Conservation (phyloP, 2,888 invertebrate genomes). For the Phragmatobia fuliginosa region DNA sequence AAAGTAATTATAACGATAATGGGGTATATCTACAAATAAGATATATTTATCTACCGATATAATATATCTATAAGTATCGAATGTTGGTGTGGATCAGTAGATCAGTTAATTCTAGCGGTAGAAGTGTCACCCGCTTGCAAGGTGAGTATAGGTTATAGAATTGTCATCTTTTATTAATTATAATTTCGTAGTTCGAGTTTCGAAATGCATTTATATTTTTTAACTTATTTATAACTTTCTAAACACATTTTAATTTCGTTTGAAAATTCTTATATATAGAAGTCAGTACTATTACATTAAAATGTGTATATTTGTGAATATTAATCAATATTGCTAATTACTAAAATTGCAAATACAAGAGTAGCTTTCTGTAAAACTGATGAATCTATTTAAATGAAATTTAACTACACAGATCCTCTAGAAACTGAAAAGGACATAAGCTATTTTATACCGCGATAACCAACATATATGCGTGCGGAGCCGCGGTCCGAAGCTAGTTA, state of each 20-base stretch:
- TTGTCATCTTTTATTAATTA: not conserved
- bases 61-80: conserved; percentile 11
- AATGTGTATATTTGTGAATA: too few relatives aligned
- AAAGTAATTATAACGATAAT: conserved; percentile 14
- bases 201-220: not conserved
- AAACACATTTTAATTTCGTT: not conserved
- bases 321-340: too few relatives aligned
- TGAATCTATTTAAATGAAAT: too few relatives aligned
- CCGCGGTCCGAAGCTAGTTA: too few relatives aligned
- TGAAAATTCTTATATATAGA: not conserved
- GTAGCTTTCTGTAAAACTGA: too few relatives aligned
- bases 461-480: too few relatives aligned
- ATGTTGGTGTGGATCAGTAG: conserved; percentile 4
- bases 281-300: not conserved
- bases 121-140: conserved; percentile 1
- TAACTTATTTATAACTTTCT: not conserved
- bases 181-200: not conserved
- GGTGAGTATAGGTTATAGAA: conserved; percentile 12
- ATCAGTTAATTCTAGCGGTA: conserved; percentile 7
- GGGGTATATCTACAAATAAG: conserved; percentile 5
- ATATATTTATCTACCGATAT: conserved; percentile 17
- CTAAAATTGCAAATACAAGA: too few relatives aligned
- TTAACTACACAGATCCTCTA: too few relatives aligned
- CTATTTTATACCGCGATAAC: too few relatives aligned
- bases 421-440: too few relatives aligned